Base-by-base conservation (phyloP, 1,140 invertebrate species). In the Littorina saxatilis region DNA sequence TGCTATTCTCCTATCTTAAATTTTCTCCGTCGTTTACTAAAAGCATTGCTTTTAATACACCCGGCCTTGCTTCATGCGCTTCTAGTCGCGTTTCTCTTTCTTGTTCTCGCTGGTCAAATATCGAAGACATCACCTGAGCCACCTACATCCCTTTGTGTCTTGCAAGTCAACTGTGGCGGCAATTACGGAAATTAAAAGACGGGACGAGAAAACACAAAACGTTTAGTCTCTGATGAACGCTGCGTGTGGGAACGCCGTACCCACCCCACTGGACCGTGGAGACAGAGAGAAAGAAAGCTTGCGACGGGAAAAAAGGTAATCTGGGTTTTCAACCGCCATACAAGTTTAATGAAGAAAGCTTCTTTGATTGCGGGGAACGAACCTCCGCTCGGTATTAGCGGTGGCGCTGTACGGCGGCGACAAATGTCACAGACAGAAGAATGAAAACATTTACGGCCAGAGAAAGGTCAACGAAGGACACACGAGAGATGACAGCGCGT, bases 271-370 rank as follows among this genome's bases (percentile, higher is more conserved):
- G 73, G 37, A 23, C 4, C 40, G 35, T 9, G 27, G 43, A 50
- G 73, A 27, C 20, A n/a, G 72, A 40, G 72, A 40, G 37, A 40
- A 29, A 40, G 72, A 43, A 29, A 40, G 72, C 13, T 32, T 39
- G 70, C 37, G 35, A 72, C n/a, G n/a, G 29, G 37, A 39, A 50
- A 5, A 37, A 23, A 40, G 37, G 13, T 68, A 63, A 63, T 27
- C 61, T 32, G 61, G n/a, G n/a, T 68, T 39, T 40, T 32, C 66
- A 39, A 68, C 66, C 35, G 35, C 35, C 37, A 58, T 76, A n/a
- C 58, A 76, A 76, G 74, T 76, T 76, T 76, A 50, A 76, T 76
- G 74, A 76, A 76, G 74, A 76, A 76, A 55, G 55, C 50, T 76
- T 61, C 52, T 37, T 61, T 58, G 74, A 76, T 58, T 58, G 52